phyloP scores from a whole-genome alignment of 1,140 invertebrate genomes.

The Penaeus vannamei region DNA sequence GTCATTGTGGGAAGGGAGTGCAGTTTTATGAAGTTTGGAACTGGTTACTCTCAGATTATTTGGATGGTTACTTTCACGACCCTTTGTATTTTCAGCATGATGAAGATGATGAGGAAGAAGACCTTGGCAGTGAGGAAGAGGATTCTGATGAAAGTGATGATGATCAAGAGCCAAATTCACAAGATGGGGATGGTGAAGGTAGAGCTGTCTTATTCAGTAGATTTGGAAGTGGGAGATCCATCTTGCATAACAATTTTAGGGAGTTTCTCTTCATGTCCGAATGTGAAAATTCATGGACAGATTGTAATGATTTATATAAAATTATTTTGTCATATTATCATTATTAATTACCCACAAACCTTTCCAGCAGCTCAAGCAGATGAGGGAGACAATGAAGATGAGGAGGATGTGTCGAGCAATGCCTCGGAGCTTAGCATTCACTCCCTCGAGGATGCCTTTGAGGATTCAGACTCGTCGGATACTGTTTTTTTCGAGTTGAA shows the following conservation, averaged over 20 bases:
- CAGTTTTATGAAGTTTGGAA: conserved; percentile 63
- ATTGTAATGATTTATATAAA: no score
- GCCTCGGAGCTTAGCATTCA: background rate
- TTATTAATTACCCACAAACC: no score
- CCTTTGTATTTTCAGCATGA: conserved; percentile 51
- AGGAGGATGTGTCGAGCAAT: background rate
- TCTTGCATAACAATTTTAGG: no score
- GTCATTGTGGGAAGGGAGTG: conserved; percentile 69
- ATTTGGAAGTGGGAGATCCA: no score
- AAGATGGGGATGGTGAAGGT: no score
- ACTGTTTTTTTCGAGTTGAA: conserved; percentile 72
- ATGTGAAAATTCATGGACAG: no score
- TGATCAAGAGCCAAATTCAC: background rate
- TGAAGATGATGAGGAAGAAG: conserved; percentile 70
- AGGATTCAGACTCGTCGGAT: conserved; percentile 29
- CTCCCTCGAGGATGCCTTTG: background rate
- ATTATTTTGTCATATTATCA: no score
- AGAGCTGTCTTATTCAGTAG: no score
- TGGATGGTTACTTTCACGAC: conserved; percentile 5
- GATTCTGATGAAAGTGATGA: conserved; percentile 24
- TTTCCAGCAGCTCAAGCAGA: no score
- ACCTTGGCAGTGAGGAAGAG: conserved; percentile 72
- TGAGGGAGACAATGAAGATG: conserved; percentile 24
- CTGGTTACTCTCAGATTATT: background rate
- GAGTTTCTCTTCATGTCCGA: no score